Evolutionary conservation across 1,140 invertebrate species (phyloP).

Genomic region (Drosophila lowei): DNA sequence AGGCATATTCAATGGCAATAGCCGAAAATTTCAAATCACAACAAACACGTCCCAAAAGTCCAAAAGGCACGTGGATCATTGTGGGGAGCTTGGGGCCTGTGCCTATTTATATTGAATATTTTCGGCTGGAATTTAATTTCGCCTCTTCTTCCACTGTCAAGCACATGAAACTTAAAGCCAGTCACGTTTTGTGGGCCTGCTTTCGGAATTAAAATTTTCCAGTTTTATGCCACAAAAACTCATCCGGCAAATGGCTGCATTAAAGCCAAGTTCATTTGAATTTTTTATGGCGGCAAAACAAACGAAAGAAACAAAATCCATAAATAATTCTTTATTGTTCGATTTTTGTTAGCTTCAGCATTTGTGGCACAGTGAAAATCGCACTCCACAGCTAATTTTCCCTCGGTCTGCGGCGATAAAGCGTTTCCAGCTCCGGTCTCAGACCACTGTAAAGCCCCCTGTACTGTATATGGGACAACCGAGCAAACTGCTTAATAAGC

Average conservation of each 20-base stretch:
- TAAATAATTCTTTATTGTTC: conserved; percentile 70
- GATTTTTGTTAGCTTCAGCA: conserved; percentile 19
- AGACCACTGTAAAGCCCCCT: no score
- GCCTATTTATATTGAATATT: conserved; percentile 62
- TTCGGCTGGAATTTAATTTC: conserved; percentile 66
- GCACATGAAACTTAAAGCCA: neutral
- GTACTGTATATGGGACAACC: conserved; percentile 18
- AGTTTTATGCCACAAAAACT: neutral
- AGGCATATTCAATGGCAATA: conserved; percentile 49
- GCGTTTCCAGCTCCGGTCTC: no score
- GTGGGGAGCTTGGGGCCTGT: conserved; percentile 9
- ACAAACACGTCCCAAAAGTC: conserved; percentile 43
- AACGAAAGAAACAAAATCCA: conserved; percentile 51
- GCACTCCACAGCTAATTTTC: no score
- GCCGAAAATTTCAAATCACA: conserved; percentile 60
- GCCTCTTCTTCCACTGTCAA: no score
- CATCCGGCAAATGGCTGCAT: conserved; percentile 51
- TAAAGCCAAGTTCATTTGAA: conserved; percentile 61
- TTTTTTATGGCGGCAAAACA: conserved; percentile 41
- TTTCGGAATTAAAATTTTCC: conserved; percentile 63
- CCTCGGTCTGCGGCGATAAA: neutral
- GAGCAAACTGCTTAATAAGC: conserved; percentile 73
- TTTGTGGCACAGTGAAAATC: no score
- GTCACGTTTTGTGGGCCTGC: conserved; percentile 8
- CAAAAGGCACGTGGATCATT: neutral